Percentiles rank a stretch among this genome's conserved stretches.
Evolutionary conservation across 2,888 invertebrate species (phyloP).

Genomic region (Hanleya hanleyi): DNA sequence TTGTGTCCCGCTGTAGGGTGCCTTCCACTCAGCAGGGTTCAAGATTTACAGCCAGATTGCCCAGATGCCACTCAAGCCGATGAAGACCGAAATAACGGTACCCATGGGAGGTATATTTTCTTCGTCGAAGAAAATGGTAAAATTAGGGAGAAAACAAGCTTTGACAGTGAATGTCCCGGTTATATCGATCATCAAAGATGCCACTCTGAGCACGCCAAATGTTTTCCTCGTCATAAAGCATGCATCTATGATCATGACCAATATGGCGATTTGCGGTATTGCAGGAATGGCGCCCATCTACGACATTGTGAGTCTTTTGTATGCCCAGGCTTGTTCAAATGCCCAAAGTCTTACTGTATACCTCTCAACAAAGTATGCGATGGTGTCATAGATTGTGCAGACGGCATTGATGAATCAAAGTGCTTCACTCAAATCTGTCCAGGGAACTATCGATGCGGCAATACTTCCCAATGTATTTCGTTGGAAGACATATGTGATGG

Average conservation of each 20-base stretch:
- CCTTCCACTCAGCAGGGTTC: neutral
- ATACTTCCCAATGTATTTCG: neutral
- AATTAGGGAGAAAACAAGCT: neutral
- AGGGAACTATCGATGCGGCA: neutral
- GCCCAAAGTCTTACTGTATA: neutral
- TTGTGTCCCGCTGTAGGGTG: neutral
- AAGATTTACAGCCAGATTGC: neutral
- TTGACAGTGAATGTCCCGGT: neutral
- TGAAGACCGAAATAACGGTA: too few relatives aligned
- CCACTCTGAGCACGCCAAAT: neutral
- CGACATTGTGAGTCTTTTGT: neutral
- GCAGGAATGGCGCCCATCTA: neutral
- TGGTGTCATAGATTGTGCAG: neutral
- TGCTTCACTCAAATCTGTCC: neutral
- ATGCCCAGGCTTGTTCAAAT: slow-evolving; percentile 4
- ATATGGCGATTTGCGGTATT: neutral
- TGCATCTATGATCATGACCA: neutral
- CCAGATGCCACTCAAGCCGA: neutral
- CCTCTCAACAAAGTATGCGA: neutral
- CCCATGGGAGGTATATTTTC: neutral
- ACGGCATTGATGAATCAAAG: neutral
- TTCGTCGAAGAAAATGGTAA: neutral
- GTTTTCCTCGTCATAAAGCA: neutral
- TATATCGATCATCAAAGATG: neutral
- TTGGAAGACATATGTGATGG: neutral